phyloP scores from a whole-genome alignment of 2,888 invertebrate genomes.

The Clitarchus hookeri region DNA sequence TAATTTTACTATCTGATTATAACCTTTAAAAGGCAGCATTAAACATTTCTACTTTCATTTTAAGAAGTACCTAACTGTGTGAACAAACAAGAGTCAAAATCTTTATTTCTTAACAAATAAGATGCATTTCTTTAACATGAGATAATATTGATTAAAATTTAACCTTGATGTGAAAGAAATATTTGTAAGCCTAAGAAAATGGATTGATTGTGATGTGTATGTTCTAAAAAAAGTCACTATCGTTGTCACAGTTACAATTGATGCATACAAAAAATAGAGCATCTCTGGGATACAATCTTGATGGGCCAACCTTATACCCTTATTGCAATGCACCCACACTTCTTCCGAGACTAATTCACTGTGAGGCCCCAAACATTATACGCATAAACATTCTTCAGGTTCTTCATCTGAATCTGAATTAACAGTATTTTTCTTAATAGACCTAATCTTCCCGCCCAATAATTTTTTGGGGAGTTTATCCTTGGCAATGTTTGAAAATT shows the following conservation, averaged over 20 bases:
- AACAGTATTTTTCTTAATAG: background rate
- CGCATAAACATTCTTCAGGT: slow-evolving; percentile 24
- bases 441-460: background rate
- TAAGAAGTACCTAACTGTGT: no score
- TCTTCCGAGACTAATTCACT: slow-evolving; percentile 1
- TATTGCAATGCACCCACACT: background rate
- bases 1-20: no score
- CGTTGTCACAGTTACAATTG: slow-evolving; percentile 25
- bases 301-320: background rate
- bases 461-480: background rate
- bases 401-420: background rate
- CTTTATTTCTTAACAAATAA: no score
- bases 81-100: no score
- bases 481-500: background rate
- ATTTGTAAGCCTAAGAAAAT: no score
- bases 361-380: slow-evolving; percentile 12
- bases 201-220: no score
- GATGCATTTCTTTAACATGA: no score
- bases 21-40: no score
- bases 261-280: slow-evolving; percentile 24
- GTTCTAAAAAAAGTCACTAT: background rate
- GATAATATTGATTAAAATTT: no score
- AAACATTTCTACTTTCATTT: no score
- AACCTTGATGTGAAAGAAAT: no score
- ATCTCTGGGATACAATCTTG: slow-evolving; percentile 18